These are phyloP conservation scores for Chloroclystis v-ata DNA, from an alignment of 2,888 invertebrate species.

Conservation along the genomic window DNA sequence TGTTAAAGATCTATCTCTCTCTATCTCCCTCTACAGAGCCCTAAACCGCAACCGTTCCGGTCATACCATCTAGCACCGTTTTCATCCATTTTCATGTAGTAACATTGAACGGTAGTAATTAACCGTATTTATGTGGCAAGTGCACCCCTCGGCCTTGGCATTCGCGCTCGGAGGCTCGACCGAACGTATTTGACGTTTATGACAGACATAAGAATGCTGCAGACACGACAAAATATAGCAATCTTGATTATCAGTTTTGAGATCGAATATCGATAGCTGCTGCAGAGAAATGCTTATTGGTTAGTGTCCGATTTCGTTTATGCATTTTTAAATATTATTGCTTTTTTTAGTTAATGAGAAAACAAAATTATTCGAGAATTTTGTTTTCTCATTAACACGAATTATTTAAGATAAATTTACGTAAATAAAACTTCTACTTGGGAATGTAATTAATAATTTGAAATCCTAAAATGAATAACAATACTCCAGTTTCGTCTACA, in stretches of 20 bases:
- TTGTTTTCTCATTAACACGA: no score
- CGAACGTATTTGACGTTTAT: constrained; percentile 22
- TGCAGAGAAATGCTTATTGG: neutral
- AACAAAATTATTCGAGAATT: no score
- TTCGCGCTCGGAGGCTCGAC: constrained; percentile 40
- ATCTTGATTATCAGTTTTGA: neutral
- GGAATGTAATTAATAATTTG: no score
- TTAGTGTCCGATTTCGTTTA: neutral
- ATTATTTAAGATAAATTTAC: no score
- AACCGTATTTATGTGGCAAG: constrained; percentile 14
- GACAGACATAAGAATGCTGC: constrained; percentile 13
- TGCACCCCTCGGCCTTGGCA: constrained; percentile 39
- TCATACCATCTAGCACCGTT: neutral
- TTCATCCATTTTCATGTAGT: constrained; percentile 1
- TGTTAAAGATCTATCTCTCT: no score
- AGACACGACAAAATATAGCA: constrained; percentile 4
- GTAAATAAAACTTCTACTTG: no score
- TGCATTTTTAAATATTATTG: neutral
- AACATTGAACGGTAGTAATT: constrained; percentile 15
- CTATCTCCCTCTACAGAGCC: no score
- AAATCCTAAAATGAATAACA: no score
- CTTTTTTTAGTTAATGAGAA: no score
- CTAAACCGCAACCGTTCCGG: neutral
- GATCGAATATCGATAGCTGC: neutral
- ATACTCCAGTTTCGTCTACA: no score